Base-by-base conservation (phyloP, 2,797 vertebrate species). In the Petrocephalus sullivani region DNA sequence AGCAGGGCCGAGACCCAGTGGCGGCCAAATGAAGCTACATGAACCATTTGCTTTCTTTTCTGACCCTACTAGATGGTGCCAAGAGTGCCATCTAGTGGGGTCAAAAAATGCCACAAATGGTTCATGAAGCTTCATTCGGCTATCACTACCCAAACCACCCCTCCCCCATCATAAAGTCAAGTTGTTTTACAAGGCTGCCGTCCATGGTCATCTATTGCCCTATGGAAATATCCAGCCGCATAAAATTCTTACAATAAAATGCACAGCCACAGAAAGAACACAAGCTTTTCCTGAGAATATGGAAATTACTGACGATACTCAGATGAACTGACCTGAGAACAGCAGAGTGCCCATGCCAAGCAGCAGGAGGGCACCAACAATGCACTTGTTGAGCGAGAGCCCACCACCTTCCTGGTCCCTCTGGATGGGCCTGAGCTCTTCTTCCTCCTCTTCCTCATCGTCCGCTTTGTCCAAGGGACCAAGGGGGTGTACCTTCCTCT, bases 341-440 rank as follows among this genome's bases (percentile, higher is more conserved):
- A 96, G 95, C 88, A 96, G 93, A 88, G 95, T 96, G 61, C 96
- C 96, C 0, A 96, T 91, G 14, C 94, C 95, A 1, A 96, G 87
- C 84, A 96, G 92, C 83, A 96, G 92, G 54, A 96, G 88, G 1
- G 94, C 95, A 84, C 93, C 96, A 46, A 96, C 92, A 90, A 96
- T 96, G 94, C 96, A 96, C 92, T 95, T 96, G 93, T 96, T 96
- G 87, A 96, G 87, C 51, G 95, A 94, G 89, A 96, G 94, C 7
- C 94, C 93, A 0, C 78, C 60, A 57, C 91, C 91, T 88, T 94
- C 93, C 0, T 94, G 94, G 0, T 92, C 91, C 87, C 91, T 92
- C 64, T 90, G 93, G 4, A 94, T 94, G 37, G 92, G 89, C 81
- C 92, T 94, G 86, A 95, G 94, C n/a, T 93, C 94, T 86, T 95